Conservation (phyloP, 1,140 invertebrate genomes). For the Lasioglossum baleicum region DNA sequence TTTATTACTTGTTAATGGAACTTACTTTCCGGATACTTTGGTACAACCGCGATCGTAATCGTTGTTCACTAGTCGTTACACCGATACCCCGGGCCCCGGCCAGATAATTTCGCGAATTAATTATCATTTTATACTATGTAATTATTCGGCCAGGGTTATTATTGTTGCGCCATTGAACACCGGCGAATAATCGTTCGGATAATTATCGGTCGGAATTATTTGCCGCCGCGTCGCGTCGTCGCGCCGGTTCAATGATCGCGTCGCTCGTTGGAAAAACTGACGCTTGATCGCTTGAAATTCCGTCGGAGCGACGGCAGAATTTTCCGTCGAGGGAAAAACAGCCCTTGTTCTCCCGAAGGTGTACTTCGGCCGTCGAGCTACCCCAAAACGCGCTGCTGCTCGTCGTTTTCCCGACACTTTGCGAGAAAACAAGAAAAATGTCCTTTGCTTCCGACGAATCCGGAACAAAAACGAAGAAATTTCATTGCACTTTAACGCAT, state of each 20-base stretch:
- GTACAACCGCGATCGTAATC: background rate
- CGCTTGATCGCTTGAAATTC: background rate
- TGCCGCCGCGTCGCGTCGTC: background rate
- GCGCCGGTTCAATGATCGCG: slow-evolving; percentile 6
- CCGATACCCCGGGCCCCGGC: background rate
- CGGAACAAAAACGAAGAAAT: too few relatives aligned
- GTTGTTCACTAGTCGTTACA: too few relatives aligned
- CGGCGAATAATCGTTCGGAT: slow-evolving; percentile 17
- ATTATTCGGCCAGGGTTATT: slow-evolving; percentile 26
- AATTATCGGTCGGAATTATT: slow-evolving; percentile 23
- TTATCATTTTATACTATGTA: slow-evolving; percentile 7
- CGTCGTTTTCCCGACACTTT: too few relatives aligned
- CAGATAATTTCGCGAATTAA: slow-evolving; percentile 10
- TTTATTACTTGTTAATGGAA: too few relatives aligned
- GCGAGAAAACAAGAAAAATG: too few relatives aligned
- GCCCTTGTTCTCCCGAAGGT: too few relatives aligned
- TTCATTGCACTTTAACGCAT: too few relatives aligned
- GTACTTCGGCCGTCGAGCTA: too few relatives aligned
- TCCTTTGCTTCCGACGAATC: too few relatives aligned
- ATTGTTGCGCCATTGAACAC: background rate
- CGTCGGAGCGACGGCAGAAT: background rate
- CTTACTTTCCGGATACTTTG: too few relatives aligned
- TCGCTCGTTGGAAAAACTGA: slow-evolving; percentile 2
- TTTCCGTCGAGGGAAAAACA: too few relatives aligned
- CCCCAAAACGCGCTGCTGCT: too few relatives aligned